Evolutionary conservation across 2,888 invertebrate genomes (phyloP), one percentile per base, ranked within the genome.

Genomic region (Leptinotarsa haldemani): DNA sequence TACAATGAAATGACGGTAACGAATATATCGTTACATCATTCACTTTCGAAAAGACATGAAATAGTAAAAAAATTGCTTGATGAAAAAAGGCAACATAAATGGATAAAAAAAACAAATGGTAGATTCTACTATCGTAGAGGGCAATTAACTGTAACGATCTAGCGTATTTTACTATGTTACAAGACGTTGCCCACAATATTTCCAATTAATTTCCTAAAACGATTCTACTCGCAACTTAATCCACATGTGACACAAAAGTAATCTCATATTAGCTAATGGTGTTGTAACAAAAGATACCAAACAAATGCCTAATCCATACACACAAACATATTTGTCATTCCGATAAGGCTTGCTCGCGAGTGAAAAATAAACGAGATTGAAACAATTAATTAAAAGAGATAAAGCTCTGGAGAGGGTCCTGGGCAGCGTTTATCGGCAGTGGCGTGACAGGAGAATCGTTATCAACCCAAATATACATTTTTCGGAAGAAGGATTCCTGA

Each of bases 371-470:
- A 70, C 64, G 70, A 70, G 40, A 67, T 61, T 61, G 61, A 30
- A 64, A 70, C 70, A 70, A 70, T 70, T 70, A 64, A 70, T 70
- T 70, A 63, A 64, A 70, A 52, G 70, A 70, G 70, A 70, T 70
- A 70, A 70, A 70, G 52, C 70, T 64, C 63, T 65, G 64, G 64
- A 64, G 70, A 70, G 61, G 70, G 70, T 52, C 64, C 64, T 53
- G 64, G 52, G 22, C 48, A 48, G 40, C 52, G 53, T 53, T 63
- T 22, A 25, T 47, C 40, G 18, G 16, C 70, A 70, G 22, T 50
- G 70, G 70, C 70, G 70, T 52, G 52, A 48, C 40, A 58, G 25
- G 52, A 40, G 40, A 47, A 22, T 65, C 20, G 4, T 9, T 3
- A 40, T 12, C 40, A 40, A 40, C 40, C 0, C 9, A 12, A 0